Evolutionary conservation across 2,797 vertebrate species (phyloP), one percentile per base, ranked within the genome.

Genomic region (Cynopterus sphinx): DNA sequence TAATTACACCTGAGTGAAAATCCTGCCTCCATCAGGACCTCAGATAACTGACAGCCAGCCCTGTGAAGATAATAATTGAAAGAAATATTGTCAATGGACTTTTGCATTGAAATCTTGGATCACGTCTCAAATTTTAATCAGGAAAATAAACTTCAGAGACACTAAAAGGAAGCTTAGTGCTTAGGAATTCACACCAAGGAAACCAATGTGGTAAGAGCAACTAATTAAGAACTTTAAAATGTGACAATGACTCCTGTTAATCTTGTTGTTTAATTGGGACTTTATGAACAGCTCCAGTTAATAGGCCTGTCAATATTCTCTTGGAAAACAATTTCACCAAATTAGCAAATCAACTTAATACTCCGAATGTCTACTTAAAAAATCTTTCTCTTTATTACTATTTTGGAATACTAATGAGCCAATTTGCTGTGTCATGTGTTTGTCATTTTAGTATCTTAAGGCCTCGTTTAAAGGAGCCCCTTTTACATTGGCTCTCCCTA

Each of bases 151-250:
- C 55, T 57, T 24, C 22, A 57, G 22, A 57, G 55, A 57, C 22
- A 57, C 55, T 57, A 57, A 57, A 22, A 57, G 22, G 55, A 57
- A 24, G 55, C 55, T 24, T 24, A 57, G 55, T 57, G 55, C 22
- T 22, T 57, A 57, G 55, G 22, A 24, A 57, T 57, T 24, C 55
- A 57, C 55, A 57, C 55, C 21, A 57, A 57, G 9, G 55, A 57
- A 57, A 57, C 8, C 55, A 24, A 57, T 57, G 8, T 57, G 22
- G 36, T 91, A 84, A 96, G 82, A 96, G 78, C 85, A 93, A 79
- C 89, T 96, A 97, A 97, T 97, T 96, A 96, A 90, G 81, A 93
- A 77, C 78, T 68, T 92, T 41, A 95, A 96, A 92, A 91, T 87
- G 36, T 91, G 73, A 93, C 84, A 94, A 9, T 96, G 63, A 71